A percentile compares a stretch with the other conserved stretches of the same genome.
Conservation (phyloP, 2,113 vertebrate genomes). For the Salvator merianae region DNA sequence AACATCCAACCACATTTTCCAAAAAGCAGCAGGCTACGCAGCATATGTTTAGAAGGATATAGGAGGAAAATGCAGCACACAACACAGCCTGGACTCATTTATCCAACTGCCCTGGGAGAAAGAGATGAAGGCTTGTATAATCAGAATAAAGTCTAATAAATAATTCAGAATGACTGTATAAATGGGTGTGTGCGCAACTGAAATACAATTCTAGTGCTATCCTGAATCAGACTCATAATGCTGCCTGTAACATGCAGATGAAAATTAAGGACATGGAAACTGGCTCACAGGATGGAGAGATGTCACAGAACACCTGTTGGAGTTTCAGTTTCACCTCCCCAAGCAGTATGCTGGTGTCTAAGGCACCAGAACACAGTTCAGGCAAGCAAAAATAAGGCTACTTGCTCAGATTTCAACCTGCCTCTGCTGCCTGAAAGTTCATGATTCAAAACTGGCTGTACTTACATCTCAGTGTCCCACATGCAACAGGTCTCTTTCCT, state of each 20-base stretch:
- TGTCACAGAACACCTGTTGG: too few species aligned
- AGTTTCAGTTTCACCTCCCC: neutral
- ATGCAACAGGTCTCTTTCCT: neutral
- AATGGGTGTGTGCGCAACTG: neutral
- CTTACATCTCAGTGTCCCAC: neutral
- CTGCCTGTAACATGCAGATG: neutral
- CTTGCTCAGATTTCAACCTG: too few species aligned
- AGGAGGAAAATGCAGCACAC: neutral
- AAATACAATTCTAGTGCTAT: neutral
- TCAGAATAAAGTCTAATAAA: slow-evolving; percentile 27
- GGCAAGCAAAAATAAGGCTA: too few species aligned
- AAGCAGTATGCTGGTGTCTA: too few species aligned
- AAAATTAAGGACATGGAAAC: neutral
- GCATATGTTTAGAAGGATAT: slow-evolving; percentile 9
- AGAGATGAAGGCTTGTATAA: slow-evolving; percentile 2
- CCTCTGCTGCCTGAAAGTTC: too few species aligned
- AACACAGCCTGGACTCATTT: slow-evolving; percentile 21
- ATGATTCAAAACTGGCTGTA: neutral
- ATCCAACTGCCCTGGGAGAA: slow-evolving; percentile 19
- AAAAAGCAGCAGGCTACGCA: neutral
- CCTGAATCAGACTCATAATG: neutral
- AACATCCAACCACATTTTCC: slow-evolving; percentile 1
- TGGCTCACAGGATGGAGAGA: too few species aligned
- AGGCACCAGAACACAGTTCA: too few species aligned
- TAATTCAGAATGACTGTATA: slow-evolving; percentile 23